Evolutionary conservation across 2,888 invertebrate species (phyloP).

Genomic region (Diarsia dahlii): DNA sequence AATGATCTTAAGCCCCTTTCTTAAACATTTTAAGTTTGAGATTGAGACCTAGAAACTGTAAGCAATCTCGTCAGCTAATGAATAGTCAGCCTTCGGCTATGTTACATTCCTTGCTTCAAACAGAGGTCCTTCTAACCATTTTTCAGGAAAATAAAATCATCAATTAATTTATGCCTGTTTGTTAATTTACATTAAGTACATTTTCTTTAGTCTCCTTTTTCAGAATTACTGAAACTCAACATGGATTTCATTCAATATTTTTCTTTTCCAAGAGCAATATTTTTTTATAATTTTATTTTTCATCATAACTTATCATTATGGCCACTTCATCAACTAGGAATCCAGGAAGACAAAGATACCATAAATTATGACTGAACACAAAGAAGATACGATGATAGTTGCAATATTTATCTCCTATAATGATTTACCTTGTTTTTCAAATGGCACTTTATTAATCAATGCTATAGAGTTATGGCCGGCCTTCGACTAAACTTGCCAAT

Average conservation of each 20-base stretch:
- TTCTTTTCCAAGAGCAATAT: background rate
- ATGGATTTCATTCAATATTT: too few species aligned
- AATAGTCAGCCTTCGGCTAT: background rate
- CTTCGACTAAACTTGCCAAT: constrained; percentile 48
- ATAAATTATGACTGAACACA: constrained; percentile 36
- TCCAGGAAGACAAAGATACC: constrained; percentile 43
- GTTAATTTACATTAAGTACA: background rate
- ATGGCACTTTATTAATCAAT: constrained; percentile 46
- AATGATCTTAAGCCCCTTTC: background rate
- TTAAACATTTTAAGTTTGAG: background rate
- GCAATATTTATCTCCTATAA: constrained; percentile 36
- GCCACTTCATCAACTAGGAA: constrained; percentile 26
- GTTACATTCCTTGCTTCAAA: background rate
- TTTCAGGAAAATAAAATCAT: background rate
- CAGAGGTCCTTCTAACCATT: background rate
- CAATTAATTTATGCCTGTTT: background rate
- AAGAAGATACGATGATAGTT: constrained; percentile 30
- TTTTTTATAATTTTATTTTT: background rate
- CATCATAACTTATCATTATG: background rate
- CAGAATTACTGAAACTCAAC: too few species aligned
- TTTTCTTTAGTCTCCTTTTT: background rate
- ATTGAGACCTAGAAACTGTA: background rate
- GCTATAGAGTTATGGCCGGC: constrained; percentile 49
- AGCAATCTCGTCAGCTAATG: background rate
- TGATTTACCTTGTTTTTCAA: constrained; percentile 39